A percentile compares a stretch with the other conserved stretches of the same genome.
Evolutionary conservation across 2,888 invertebrate genomes (phyloP).

Genomic region (Drosophila kanekoi): DNA sequence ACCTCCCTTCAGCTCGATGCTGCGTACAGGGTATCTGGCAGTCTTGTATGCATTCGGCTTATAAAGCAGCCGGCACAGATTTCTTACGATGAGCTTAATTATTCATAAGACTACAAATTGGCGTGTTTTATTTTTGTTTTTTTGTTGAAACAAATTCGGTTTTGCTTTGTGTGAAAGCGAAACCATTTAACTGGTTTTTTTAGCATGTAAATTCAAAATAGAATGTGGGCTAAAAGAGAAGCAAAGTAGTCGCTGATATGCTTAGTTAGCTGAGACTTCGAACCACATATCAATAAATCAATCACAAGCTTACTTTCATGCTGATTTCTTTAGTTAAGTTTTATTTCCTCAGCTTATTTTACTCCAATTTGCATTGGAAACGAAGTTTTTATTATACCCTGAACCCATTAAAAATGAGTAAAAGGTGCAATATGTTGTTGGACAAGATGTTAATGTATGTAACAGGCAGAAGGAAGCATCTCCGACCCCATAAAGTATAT

Average conservation of each 20-base stretch:
- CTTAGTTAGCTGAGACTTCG: neutral
- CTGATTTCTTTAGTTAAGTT: neutral
- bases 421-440: too few species aligned
- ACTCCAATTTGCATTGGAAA: neutral
- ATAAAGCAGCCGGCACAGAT: slow-evolving; percentile 25
- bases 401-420: too few species aligned
- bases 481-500: too few species aligned
- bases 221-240: slow-evolving; percentile 38
- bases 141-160: slow-evolving; percentile 22
- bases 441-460: too few species aligned
- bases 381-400: neutral
- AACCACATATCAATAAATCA: neutral
- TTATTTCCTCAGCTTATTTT: neutral
- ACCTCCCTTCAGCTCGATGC: neutral
- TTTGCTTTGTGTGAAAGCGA: slow-evolving; percentile 40
- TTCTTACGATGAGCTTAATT: slow-evolving; percentile 11
- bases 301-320: neutral
- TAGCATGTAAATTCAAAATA: slow-evolving; percentile 28
- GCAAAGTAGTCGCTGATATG: neutral
- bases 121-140: slow-evolving; percentile 12
- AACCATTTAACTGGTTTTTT: slow-evolving; percentile 38
- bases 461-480: too few species aligned
- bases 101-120: slow-evolving; percentile 20
- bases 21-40: neutral
- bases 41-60: slow-evolving; percentile 9